Conservation (phyloP, 2,888 invertebrate species). For the Campaea margaritaria region DNA sequence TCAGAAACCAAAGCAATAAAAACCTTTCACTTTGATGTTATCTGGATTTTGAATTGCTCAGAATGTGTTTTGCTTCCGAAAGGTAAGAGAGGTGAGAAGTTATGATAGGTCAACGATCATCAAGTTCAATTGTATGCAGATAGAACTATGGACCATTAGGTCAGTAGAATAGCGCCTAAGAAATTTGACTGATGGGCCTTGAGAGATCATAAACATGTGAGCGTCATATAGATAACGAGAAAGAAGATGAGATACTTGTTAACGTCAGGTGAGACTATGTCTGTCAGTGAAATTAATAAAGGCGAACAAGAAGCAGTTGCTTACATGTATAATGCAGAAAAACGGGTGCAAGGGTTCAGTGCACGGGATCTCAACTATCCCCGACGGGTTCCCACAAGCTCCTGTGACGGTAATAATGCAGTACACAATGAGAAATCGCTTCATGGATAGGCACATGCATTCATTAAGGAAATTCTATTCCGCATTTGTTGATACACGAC, state of each 20-base stretch:
- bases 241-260: background rate
- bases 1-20: conserved; percentile 40
- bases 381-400: conserved; percentile 67
- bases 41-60: conserved; percentile 45
- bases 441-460: conserved; percentile 37
- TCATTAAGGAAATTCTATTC: conserved; percentile 36
- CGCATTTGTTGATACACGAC: conserved; percentile 17
- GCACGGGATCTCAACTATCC: conserved; percentile 59
- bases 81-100: conserved; percentile 52
- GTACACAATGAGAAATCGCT: conserved; percentile 66
- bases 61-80: conserved; percentile 56
- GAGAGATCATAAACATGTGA: conserved; percentile 12
- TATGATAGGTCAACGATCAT: conserved; percentile 56
- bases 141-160: conserved; percentile 44
- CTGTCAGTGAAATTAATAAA: conserved; percentile 47
- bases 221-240: conserved; percentile 9
- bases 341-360: conserved; percentile 74
- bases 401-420: conserved; percentile 62
- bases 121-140: conserved; percentile 55
- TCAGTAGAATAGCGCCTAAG: conserved; percentile 26
- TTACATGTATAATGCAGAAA: conserved; percentile 63
- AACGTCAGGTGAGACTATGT: background rate
- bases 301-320: conserved; percentile 59
- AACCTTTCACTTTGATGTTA: conserved; percentile 58
- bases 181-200: conserved; percentile 28